phyloP scores from a whole-genome alignment of 1,140 invertebrate species.

The Bicyclus anynana region DNA sequence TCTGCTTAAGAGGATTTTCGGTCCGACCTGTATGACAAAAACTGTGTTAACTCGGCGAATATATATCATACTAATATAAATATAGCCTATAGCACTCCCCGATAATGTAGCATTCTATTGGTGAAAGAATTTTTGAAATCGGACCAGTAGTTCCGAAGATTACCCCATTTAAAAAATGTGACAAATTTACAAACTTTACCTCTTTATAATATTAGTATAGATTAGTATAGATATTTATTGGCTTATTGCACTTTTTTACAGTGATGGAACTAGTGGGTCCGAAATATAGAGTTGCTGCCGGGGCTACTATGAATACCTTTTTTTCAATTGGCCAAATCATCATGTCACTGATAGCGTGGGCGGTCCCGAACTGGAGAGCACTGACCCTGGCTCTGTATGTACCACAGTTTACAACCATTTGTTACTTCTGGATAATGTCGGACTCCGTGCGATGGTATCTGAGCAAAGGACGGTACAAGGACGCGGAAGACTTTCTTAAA shows the following conservation, averaged over 20 bases:
- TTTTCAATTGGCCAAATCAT: constrained; percentile 85
- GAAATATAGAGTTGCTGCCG: constrained; percentile 83
- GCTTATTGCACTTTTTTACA: neutral
- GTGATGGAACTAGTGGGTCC: constrained; percentile 83
- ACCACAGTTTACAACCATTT: constrained; percentile 81
- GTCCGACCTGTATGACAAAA: no score
- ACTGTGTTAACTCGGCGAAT: no score
- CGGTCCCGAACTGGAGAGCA: constrained; percentile 82
- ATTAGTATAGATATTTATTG: no score
- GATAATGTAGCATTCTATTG: no score
- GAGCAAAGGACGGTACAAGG: constrained; percentile 81
- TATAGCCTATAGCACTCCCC: no score
- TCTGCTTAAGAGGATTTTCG: no score
- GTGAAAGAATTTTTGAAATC: no score
- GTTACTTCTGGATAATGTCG: constrained; percentile 79
- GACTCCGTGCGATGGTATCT: constrained; percentile 87
- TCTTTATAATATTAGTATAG: no score
- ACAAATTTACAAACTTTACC: no score
- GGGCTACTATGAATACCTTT: constrained; percentile 82
- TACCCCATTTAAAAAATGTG: no score
- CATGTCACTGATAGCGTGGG: constrained; percentile 83
- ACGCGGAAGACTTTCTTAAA: constrained; percentile 79
- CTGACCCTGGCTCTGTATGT: constrained; percentile 82
- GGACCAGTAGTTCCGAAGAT: no score
- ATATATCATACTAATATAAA: no score